phyloP scores from a whole-genome alignment of 2,888 invertebrate species.

The Lagria hirta region DNA sequence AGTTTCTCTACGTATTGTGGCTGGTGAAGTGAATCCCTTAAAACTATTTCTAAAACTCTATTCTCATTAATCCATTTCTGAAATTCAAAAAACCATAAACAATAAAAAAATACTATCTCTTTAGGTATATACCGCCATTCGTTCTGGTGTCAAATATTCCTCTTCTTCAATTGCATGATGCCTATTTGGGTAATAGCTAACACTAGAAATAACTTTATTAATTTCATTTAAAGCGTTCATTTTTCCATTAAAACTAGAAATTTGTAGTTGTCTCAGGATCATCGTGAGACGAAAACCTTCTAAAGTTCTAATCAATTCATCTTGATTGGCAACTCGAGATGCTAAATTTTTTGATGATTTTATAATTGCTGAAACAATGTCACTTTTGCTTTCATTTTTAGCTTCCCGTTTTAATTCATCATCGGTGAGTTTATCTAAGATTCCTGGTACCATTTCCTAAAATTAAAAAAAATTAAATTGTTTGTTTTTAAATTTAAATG shows the following conservation, averaged over 20 bases:
- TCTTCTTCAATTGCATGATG: conserved; percentile 74
- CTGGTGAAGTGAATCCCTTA: conserved; percentile 94
- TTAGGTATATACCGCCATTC: conserved; percentile 87
- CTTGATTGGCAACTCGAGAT: conserved; percentile 79
- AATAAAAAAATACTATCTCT: too few species aligned
- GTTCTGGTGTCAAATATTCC: conserved; percentile 90
- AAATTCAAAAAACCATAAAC: conserved; percentile 34
- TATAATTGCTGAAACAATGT: conserved; percentile 92
- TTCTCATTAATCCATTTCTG: conserved; percentile 96
- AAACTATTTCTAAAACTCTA: conserved; percentile 90
- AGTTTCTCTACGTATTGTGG: conserved; percentile 97
- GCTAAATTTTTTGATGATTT: conserved; percentile 90
- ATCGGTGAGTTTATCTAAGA: conserved; percentile 90
- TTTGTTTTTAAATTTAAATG: background rate
- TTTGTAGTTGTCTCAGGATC: conserved; percentile 87
- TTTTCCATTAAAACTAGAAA: conserved; percentile 97
- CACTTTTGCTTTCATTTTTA: conserved; percentile 93
- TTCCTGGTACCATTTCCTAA: conserved; percentile 86
- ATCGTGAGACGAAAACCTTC: conserved; percentile 96
- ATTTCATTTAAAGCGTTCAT: conserved; percentile 99
- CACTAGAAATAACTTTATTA: conserved; percentile 91
- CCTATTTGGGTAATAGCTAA: conserved; percentile 83
- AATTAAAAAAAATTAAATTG: conserved; percentile 32
- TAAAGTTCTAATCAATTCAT: conserved; percentile 73
- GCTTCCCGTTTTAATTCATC: conserved; percentile 95